Percentiles rank a stretch among this genome's conserved stretches.
These are phyloP conservation scores for Asarcornis scutulata DNA, from an alignment of 2,113 vertebrate genomes.

Conservation along the genomic window DNA sequence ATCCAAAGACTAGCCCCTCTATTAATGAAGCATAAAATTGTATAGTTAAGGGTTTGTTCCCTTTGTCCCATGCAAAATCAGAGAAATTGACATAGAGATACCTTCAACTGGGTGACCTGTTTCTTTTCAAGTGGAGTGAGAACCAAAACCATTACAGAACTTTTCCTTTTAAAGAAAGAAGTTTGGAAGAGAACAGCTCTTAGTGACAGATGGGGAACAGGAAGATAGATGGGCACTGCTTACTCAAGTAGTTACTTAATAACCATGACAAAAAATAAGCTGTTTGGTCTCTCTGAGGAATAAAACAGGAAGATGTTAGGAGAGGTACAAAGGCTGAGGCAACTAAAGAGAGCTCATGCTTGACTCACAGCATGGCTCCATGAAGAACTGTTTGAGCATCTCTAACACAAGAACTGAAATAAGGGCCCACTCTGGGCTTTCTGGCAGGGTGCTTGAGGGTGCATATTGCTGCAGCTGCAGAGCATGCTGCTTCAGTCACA, in stretches of 20 bases:
- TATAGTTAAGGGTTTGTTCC: neutral
- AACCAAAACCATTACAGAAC: neutral
- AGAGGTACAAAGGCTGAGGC: neutral
- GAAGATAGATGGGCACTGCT: constrained; percentile 16
- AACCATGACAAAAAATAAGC: constrained; percentile 39
- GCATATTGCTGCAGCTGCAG: neutral
- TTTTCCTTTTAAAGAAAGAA: neutral
- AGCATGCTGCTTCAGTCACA: neutral
- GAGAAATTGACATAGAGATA: neutral
- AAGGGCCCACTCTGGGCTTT: neutral
- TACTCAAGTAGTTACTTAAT: constrained; percentile 28
- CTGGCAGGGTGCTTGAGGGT: neutral
- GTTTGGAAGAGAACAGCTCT: neutral
- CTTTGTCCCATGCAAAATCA: neutral
- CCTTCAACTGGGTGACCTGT: neutral
- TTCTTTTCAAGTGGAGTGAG: neutral
- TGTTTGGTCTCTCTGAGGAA: neutral
- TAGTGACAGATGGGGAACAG: neutral
- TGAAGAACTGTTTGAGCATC: neutral
- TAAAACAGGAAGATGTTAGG: neutral
- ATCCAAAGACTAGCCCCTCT: neutral
- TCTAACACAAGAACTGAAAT: neutral
- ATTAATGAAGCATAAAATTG: neutral
- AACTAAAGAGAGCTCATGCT: neutral
- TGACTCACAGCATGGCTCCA: neutral